phyloP scores from a whole-genome alignment of 2,797 vertebrate species.

The Salarias fasciatus region DNA sequence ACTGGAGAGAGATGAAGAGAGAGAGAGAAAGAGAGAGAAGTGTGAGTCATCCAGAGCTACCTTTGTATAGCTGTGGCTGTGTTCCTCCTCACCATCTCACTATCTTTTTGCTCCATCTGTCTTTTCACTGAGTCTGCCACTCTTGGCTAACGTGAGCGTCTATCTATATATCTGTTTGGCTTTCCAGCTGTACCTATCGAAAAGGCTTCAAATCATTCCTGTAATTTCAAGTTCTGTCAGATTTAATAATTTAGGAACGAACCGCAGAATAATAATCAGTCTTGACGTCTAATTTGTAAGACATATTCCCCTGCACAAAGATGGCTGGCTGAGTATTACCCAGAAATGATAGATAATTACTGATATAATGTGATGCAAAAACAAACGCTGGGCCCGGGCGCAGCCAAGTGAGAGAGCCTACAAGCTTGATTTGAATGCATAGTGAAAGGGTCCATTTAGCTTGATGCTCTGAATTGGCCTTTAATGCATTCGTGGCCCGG shows the following conservation, averaged over 20 bases:
- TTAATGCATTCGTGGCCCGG: conserved; percentile 31
- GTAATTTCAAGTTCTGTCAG: conserved; percentile 52
- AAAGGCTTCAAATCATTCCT: conserved; percentile 38
- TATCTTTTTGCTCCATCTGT: conserved; percentile 57
- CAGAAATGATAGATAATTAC: conserved; percentile 71
- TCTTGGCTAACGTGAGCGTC: conserved; percentile 11
- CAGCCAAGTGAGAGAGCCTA: conserved; percentile 46
- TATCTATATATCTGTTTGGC: conserved; percentile 47
- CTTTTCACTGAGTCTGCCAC: conserved; percentile 30
- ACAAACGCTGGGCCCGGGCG: conserved; percentile 44
- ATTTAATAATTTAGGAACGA: conserved; percentile 66
- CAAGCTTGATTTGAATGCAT: conserved; percentile 49
- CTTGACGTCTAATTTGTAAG: conserved; percentile 69
- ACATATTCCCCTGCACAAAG: conserved; percentile 64
- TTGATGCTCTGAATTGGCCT: conserved; percentile 40
- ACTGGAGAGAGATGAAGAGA: conserved; percentile 71
- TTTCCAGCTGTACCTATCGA: conserved; percentile 19
- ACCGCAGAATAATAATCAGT: conserved; percentile 67
- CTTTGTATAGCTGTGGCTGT: conserved; percentile 79
- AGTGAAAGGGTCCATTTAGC: conserved; percentile 58
- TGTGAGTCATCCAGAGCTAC: conserved; percentile 84
- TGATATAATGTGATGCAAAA: conserved; percentile 65
- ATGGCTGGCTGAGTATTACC: conserved; percentile 57
- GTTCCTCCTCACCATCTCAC: conserved; percentile 63
- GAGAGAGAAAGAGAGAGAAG: conserved; percentile 57